A percentile compares a stretch with the other conserved stretches of the same genome.
phyloP scores from a whole-genome alignment of 2,888 invertebrate genomes.

The Melinaea marsaeus region DNA sequence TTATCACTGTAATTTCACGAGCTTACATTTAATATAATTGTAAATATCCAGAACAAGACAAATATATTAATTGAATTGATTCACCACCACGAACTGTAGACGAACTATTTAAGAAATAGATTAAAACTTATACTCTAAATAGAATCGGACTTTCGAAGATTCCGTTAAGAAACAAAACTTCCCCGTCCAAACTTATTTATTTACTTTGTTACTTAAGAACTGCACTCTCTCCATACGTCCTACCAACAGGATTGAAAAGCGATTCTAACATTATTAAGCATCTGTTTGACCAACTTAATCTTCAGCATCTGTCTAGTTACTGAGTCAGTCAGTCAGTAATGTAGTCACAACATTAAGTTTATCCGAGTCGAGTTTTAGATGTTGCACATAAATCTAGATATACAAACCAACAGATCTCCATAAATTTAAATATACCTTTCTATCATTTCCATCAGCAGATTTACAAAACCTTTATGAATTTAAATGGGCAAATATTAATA shows the following conservation, averaged over 20 bases:
- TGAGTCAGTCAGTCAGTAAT: neutral
- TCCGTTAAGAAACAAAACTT: neutral
- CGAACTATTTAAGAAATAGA: too few relatives aligned
- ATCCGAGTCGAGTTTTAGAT: neutral
- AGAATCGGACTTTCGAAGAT: neutral
- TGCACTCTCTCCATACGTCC: too few relatives aligned
- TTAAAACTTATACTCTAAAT: too few relatives aligned
- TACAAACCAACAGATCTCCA: neutral
- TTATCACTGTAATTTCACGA: too few relatives aligned
- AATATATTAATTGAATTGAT: too few relatives aligned
- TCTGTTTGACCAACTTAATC: neutral
- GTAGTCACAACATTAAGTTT: neutral
- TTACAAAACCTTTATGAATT: neutral
- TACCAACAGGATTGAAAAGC: too few relatives aligned
- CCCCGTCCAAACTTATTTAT: neutral
- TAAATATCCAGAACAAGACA: too few relatives aligned
- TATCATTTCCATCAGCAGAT: neutral
- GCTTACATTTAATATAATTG: too few relatives aligned
- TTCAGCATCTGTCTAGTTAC: neutral
- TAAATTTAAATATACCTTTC: neutral
- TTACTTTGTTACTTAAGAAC: too few relatives aligned
- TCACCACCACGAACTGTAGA: too few relatives aligned
- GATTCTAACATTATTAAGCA: too few relatives aligned
- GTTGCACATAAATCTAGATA: slow-evolving; percentile 4
- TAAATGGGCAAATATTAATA: neutral